These are phyloP conservation scores for Laspeyria flexula DNA, from an alignment of 2,888 invertebrate genomes.

Conservation along the genomic window DNA sequence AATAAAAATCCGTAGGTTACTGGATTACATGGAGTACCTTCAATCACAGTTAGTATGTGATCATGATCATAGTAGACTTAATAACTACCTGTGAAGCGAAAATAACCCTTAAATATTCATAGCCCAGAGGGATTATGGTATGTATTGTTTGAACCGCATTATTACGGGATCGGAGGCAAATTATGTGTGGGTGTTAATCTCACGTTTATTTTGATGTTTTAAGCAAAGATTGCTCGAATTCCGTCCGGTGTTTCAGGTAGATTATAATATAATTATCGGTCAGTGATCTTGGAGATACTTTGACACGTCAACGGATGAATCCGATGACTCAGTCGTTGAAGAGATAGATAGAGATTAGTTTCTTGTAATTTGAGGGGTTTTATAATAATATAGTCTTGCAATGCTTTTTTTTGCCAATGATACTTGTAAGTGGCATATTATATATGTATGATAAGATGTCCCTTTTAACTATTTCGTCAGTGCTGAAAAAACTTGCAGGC, in stretches of 20 bases:
- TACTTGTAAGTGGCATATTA: too few species aligned
- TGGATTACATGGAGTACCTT: slow-evolving; percentile 28
- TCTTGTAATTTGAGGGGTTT: too few species aligned
- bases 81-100: slow-evolving; percentile 32
- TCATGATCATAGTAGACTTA: slow-evolving; percentile 20
- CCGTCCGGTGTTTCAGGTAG: not conserved
- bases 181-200: slow-evolving; percentile 4
- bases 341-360: too few species aligned
- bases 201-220: not conserved
- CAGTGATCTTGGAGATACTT: not conserved
- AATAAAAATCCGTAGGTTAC: slow-evolving; percentile 3
- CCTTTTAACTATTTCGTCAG: too few species aligned
- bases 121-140: slow-evolving; percentile 27
- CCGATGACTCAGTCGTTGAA: too few species aligned
- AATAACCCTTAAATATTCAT: slow-evolving; percentile 39
- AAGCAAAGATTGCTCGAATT: not conserved
- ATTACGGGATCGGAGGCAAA: slow-evolving; percentile 2
- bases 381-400: too few species aligned
- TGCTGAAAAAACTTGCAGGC: too few species aligned
- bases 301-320: not conserved
- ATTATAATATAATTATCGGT: not conserved
- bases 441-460: too few species aligned
- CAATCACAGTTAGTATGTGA: slow-evolving; percentile 19
- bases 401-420: too few species aligned
- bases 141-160: slow-evolving; percentile 20